Percentiles rank a stretch among this genome's conserved stretches.
These are phyloP conservation scores for Erethizon dorsatum DNA, from an alignment of 2,797 vertebrate genomes.

Conservation along the genomic window DNA sequence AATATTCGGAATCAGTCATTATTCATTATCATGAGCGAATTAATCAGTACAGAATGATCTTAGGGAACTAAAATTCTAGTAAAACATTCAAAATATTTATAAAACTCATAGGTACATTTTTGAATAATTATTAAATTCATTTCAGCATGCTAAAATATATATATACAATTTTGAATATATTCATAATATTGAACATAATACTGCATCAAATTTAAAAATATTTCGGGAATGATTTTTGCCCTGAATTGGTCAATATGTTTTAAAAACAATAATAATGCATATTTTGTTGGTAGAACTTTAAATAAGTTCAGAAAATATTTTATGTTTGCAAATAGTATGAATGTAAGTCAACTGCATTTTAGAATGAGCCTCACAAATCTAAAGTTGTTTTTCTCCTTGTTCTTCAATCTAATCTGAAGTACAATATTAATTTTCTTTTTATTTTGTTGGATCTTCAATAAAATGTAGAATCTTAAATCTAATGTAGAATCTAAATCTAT, in stretches of 20 bases:
- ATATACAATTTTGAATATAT: neutral
- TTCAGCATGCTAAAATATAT: neutral
- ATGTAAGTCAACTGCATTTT: neutral
- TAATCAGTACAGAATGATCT: neutral
- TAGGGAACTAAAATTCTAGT: neutral
- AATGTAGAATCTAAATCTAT: too few species aligned
- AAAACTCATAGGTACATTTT: neutral
- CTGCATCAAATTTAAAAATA: neutral
- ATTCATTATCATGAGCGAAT: neutral
- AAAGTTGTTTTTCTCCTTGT: neutral
- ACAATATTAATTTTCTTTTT: neutral
- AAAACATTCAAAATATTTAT: conserved; percentile 11
- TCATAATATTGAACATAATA: neutral
- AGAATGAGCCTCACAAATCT: neutral
- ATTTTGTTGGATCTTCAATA: neutral
- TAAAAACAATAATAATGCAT: neutral
- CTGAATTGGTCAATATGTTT: neutral
- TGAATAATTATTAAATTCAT: conserved; percentile 44
- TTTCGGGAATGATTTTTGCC: neutral
- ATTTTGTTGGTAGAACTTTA: neutral
- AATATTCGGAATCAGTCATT: neutral
- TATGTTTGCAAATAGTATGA: neutral
- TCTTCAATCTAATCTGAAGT: neutral
- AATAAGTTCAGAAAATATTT: neutral
- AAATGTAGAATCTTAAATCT: neutral